Evolutionary conservation across 2,113 vertebrate genomes (phyloP).

Genomic region (Lontra canadensis): DNA sequence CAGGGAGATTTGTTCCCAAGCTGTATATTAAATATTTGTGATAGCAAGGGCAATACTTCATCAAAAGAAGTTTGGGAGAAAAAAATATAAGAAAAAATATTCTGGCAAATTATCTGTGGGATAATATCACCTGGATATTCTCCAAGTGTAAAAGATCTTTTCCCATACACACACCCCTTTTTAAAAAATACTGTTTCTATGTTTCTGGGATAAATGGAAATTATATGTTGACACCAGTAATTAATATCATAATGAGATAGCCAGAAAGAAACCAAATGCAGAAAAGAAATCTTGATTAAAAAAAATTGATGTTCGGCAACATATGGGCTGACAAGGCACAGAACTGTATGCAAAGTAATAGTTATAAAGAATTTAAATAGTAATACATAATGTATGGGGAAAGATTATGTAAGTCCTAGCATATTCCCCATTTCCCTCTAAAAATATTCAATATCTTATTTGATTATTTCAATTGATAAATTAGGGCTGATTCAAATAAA

Average conservation of each 20-base stretch:
- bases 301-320: neutral
- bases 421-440: neutral
- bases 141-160: neutral
- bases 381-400: neutral
- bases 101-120: neutral
- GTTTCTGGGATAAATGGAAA: neutral
- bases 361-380: neutral
- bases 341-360: neutral
- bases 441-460: neutral
- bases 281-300: neutral
- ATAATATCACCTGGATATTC: neutral
- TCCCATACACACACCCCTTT: neutral
- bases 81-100: neutral
- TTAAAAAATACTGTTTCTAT: neutral
- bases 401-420: neutral
- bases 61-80: neutral
- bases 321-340: neutral
- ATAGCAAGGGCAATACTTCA: neutral
- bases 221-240: neutral
- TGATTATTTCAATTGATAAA: neutral
- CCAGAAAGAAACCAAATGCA: neutral
- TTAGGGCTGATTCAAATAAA: neutral
- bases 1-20: neutral
- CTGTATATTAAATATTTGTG: neutral
- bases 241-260: neutral